These are phyloP conservation scores for Mastomys coucha DNA, from an alignment of 2,113 vertebrate species.

Conservation along the genomic window DNA sequence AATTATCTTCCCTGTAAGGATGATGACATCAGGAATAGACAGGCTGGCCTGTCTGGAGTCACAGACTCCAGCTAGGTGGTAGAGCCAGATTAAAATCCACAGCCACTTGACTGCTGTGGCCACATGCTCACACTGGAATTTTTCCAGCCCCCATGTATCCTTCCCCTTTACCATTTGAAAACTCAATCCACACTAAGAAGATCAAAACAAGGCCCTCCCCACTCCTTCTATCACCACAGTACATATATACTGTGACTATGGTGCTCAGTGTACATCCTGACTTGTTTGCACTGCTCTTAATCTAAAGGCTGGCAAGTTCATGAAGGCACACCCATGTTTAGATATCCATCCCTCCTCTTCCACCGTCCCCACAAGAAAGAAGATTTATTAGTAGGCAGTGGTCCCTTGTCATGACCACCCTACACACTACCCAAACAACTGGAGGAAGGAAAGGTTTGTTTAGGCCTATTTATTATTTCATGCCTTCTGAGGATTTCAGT, in stretches of 20 bases:
- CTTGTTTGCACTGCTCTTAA: neutral
- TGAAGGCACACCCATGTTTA: neutral
- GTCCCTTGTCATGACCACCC: neutral
- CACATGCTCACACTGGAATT: neutral
- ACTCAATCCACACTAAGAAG: neutral
- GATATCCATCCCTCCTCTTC: neutral
- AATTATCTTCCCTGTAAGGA: neutral
- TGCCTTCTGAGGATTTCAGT: neutral
- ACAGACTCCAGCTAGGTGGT: neutral
- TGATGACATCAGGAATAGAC: conserved; percentile 1
- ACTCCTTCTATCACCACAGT: neutral
- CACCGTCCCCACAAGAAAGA: neutral
- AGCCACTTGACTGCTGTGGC: neutral
- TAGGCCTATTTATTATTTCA: neutral
- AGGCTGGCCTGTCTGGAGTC: neutral
- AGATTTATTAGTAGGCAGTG: neutral
- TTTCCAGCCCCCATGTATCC: neutral
- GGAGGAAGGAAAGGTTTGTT: neutral
- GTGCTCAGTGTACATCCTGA: neutral
- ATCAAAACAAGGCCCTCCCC: neutral
- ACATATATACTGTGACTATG: rapidly evolving
- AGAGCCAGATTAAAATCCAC: neutral
- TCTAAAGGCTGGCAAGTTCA: neutral
- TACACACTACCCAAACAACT: neutral
- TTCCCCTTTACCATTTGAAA: neutral